Base-by-base conservation (phyloP, 2,797 vertebrate genomes). In the Darevskia nairensis region DNA sequence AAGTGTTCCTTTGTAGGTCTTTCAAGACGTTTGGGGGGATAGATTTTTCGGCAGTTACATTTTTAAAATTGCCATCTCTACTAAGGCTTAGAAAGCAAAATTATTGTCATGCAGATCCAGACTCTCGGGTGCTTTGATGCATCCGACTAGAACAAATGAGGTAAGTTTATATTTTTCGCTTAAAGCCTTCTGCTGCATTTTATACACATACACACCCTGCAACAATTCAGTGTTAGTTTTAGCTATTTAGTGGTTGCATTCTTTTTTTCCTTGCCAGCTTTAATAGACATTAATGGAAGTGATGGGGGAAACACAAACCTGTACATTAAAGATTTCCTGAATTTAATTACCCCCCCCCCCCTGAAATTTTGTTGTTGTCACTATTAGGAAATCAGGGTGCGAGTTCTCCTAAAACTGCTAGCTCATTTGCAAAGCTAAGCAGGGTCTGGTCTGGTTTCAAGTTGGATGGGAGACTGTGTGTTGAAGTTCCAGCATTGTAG, bases 281-380 rank as follows among this genome's bases (percentile, higher is more conserved):
- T 84, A 86, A 81, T 59, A 41, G n/a, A 55, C 89, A 3, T 27
- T 59, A 92, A 87, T 90, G 41, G 59, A 41, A 17, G 84, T 87
- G 29, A 29, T 69, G 8, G 29, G 75, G 11, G n/a, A 44, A 90
- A 84, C 85, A 75, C 27, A 46, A 78, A 46, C 6, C 83, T 66
- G n/a, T 25, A 66, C 92, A 2, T n/a, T 64, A 91, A 87, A 82
- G 23, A 9, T 66, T 27, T 68, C 66, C 7, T 21, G 29, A 66
- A 27, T 50, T 50, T 46, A 10, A 10, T 9, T n/a, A n/a, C n/a
- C 0, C 46, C 46, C 35, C 35, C 35, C 35, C 35, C 35, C 35
- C 35, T 11, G 46, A 11, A 41, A 41, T 39, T 66, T 72, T 76
- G 41, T 50, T 50, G 79, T 17, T 46, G 59, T 10, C 44, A 44